Percentiles rank a stretch among this genome's conserved stretches.
Conservation (phyloP, 1,140 invertebrate species). For the Tenebrio molitor region DNA sequence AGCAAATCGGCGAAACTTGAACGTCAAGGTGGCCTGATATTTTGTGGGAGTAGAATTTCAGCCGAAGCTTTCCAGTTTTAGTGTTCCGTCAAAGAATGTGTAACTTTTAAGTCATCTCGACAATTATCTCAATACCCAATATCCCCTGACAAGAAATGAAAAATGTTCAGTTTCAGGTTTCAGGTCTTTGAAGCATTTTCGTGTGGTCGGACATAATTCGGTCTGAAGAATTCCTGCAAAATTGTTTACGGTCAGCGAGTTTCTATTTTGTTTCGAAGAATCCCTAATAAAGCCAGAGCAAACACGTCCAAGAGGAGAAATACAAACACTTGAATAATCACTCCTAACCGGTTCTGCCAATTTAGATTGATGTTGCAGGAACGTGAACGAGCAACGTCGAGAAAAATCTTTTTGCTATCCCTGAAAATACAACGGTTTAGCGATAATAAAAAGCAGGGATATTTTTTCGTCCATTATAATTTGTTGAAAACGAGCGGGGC, state of each 20-base stretch:
- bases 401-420: not conserved
- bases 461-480: not conserved
- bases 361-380: constrained; percentile 34
- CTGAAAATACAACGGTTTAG: not conserved
- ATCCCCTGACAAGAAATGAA: no score
- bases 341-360: constrained; percentile 34
- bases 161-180: not conserved
- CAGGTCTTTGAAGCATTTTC: not conserved
- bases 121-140: no score
- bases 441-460: constrained; percentile 6
- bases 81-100: no score
- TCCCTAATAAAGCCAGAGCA: constrained; percentile 30
- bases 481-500: not conserved
- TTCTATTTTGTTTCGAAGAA: constrained; percentile 36
- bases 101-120: no score
- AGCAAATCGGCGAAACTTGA: no score
- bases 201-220: constrained; percentile 5
- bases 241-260: constrained; percentile 34
- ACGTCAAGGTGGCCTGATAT: no score
- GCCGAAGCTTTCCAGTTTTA: no score
- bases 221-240: constrained; percentile 16
- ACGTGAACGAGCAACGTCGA: not conserved
- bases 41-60: no score
- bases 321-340: constrained; percentile 38
- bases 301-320: constrained; percentile 29